These are phyloP conservation scores for Alosa alosa DNA, from an alignment of 2,113 vertebrate genomes.

Conservation along the genomic window DNA sequence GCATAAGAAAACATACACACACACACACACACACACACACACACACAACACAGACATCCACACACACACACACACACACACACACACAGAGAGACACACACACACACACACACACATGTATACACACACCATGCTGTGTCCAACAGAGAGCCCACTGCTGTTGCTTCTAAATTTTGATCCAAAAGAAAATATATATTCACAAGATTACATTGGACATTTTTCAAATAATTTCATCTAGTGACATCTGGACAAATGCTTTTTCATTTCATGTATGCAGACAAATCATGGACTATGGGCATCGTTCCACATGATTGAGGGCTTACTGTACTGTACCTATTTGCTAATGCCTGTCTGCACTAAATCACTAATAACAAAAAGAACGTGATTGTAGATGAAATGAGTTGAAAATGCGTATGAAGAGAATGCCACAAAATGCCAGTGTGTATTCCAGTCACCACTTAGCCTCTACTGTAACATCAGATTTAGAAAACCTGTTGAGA, in stretches of 20 bases:
- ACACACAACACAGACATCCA: not conserved
- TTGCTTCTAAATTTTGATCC: not conserved
- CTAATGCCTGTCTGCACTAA: not conserved
- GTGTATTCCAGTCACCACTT: not conserved
- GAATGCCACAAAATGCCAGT: not conserved
- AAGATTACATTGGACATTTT: not conserved
- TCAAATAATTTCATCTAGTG: not conserved
- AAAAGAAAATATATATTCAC: not conserved
- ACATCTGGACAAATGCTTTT: not conserved
- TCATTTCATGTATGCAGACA: not conserved
- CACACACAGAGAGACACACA: not conserved
- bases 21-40: not conserved
- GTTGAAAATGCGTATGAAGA: not conserved
- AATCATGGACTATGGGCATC: not conserved
- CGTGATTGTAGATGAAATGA: not conserved
- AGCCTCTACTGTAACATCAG: not conserved
- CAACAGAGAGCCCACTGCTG: not conserved
- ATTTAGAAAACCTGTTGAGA: not conserved
- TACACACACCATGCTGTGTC: conserved; percentile 2
- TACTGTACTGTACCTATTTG: not conserved
- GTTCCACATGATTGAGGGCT: not conserved
- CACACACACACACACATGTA: not conserved
- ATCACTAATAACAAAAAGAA: not conserved
- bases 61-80: not conserved
- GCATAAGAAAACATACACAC: conserved; percentile 39